Base-by-base conservation (phyloP, 2,113 vertebrate species). In the Callorhinus ursinus region DNA sequence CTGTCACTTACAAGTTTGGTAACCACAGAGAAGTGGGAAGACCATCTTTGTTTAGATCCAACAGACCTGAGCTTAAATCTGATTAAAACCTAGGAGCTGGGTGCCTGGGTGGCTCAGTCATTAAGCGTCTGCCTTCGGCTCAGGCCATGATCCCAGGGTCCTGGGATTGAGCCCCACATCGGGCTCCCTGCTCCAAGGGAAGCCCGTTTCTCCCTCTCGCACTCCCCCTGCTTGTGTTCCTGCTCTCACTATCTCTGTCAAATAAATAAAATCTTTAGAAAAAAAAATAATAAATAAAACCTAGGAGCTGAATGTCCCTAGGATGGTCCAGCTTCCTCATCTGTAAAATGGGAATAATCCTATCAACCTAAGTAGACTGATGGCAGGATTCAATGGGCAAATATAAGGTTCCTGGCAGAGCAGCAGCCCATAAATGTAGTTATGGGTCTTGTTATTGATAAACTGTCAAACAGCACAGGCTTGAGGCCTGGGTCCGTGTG, bases 331-430 rank as follows among this genome's bases (percentile, higher is more conserved):
- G 33, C 72, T 15, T 92, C 61, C 65, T 87, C 33, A 15, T 86
- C 76, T 93, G 10, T 96, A 63, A 97, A 95, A 71, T 82, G 69
- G 87, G 21, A 83, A 80, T 86, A 82, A 92, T 92, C 59, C 1
- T 76, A 63, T 91, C 21, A 4, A 46, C 39, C 31, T 49, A 51
- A 39, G 46, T 88, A 89, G 59, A 26, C n/a, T 90, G 59, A 67
- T 4, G 7, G 22, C 8, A 95, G 46, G n/a, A 39, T 69, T 90
- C 57, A 83, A 46, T 57, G 79, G 79, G 18, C n/a, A 87, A 39
- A 87, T 55, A 22, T 59, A 80, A 93, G 83, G 79, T 49, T 53
- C 18, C 85, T 86, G 59, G 77, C 59, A 79, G 82, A 91, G 61
- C 86, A 88, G 42, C 55, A 74, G 49, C 74, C 72, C 83, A 46